phyloP scores from a whole-genome alignment of 2,888 invertebrate species.

The Meganola albula region DNA sequence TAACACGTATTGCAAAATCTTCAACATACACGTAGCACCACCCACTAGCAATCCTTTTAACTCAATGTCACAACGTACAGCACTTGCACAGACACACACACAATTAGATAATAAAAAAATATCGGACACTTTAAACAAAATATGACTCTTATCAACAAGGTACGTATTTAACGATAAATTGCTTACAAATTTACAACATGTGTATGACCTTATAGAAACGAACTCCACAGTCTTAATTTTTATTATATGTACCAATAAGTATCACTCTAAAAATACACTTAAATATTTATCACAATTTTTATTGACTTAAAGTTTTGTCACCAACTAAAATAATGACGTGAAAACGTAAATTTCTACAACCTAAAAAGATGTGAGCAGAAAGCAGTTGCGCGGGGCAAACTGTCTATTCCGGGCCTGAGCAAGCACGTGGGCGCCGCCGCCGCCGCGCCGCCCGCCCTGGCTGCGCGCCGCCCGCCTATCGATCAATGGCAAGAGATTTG shows the following conservation, averaged over 20 bases:
- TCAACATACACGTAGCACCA: too few relatives aligned
- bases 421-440: constrained; percentile 59
- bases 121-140: constrained; percentile 16
- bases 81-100: too few relatives aligned
- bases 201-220: too few relatives aligned
- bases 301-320: constrained; percentile 15
- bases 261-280: too few relatives aligned
- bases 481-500: constrained; percentile 68
- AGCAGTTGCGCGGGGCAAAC: constrained; percentile 57
- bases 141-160: constrained; percentile 17
- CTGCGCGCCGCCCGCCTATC: constrained; percentile 51
- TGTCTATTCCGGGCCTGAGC: constrained; percentile 70
- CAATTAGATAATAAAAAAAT: too few relatives aligned
- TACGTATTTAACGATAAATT: constrained; percentile 24
- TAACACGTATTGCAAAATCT: constrained; percentile 32
- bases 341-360: constrained; percentile 21
- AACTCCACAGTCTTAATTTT: too few relatives aligned
- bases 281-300: constrained; percentile 27
- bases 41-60: constrained; percentile 29
- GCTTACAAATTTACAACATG: constrained; percentile 29
- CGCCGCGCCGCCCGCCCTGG: constrained; percentile 40
- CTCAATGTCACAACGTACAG: constrained; percentile 32
- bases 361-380: constrained; percentile 42
- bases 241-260: too few relatives aligned
- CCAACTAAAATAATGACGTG: constrained; percentile 20